Conservation (phyloP, 2,797 vertebrate species). For the Pitangus sulphuratus region DNA sequence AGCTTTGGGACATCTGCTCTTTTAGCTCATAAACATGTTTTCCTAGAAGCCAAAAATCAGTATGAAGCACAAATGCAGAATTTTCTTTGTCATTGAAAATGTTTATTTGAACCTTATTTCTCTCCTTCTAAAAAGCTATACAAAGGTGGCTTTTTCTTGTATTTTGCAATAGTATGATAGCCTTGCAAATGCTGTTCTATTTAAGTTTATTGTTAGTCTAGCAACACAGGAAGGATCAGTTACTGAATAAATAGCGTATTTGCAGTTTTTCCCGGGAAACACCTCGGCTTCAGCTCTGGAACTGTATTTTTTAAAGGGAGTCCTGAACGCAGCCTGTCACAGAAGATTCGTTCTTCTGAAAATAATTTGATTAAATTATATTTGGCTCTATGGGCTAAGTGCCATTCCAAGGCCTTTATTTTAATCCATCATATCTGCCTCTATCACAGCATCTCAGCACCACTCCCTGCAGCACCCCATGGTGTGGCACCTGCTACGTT, state of each 20-base stretch:
- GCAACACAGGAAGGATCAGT: not conserved
- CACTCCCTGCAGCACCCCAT: not conserved
- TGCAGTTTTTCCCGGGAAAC: not conserved
- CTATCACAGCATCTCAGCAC: not conserved
- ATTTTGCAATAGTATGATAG: not conserved
- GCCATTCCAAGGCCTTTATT: not conserved
- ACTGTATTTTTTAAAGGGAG: not conserved
- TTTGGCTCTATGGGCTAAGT: not conserved
- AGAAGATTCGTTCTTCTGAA: not conserved
- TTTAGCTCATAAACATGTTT: not conserved
- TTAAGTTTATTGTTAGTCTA: not conserved
- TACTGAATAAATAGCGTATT: not conserved
- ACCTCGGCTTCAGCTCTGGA: not conserved
- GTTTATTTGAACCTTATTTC: not conserved
- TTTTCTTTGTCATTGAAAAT: not conserved
- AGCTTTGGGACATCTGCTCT: not conserved
- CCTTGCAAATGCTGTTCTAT: not conserved
- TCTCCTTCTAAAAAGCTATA: not conserved
- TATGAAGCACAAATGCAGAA: not conserved
- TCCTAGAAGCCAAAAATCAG: not conserved
- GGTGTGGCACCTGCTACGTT: slow-evolving; percentile 8
- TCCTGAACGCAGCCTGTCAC: not conserved
- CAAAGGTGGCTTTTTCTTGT: not conserved
- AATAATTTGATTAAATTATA: slow-evolving; percentile 7
- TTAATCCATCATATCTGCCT: not conserved